Percentiles rank a stretch among this genome's conserved stretches.
These are phyloP conservation scores for Etheostoma perlongum DNA, from an alignment of 2,797 vertebrate species.

Conservation along the genomic window DNA sequence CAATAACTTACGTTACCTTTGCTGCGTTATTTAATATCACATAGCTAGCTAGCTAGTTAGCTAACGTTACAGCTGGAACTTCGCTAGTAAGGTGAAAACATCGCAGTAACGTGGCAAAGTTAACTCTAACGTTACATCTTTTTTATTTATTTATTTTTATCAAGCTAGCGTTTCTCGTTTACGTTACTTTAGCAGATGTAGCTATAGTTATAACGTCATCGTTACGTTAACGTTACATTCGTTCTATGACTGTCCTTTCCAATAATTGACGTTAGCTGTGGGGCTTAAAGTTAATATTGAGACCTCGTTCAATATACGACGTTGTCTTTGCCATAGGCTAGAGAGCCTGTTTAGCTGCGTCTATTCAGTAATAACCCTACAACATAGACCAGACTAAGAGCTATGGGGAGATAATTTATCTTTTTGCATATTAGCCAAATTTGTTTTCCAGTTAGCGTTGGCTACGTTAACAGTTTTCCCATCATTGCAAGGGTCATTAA, in stretches of 20 bases:
- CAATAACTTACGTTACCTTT: conserved; percentile 22
- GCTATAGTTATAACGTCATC: background rate
- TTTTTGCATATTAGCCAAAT: conserved; percentile 47
- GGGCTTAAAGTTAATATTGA: conserved; percentile 54
- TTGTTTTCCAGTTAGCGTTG: conserved; percentile 26
- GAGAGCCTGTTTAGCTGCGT: conserved; percentile 25
- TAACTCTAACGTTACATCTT: background rate
- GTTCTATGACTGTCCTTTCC: conserved; percentile 19
- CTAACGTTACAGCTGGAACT: background rate
- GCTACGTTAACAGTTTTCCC: conserved; percentile 20
- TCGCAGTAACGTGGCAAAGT: conserved; percentile 21
- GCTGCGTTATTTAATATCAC: conserved; percentile 13
- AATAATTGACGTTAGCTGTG: conserved; percentile 20
- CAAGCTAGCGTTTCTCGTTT: background rate
- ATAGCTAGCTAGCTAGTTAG: conserved; percentile 33
- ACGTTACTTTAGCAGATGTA: background rate
- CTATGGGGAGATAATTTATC: background rate
- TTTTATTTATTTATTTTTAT: background rate
- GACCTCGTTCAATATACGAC: conserved; percentile 42
- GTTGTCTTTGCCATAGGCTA: conserved; percentile 15
- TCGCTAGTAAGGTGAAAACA: background rate
- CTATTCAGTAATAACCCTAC: background rate
- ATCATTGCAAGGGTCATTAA: conserved; percentile 16
- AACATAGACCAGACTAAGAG: conserved; percentile 5
- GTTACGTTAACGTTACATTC: conserved; percentile 24